Evolutionary conservation across 2,888 invertebrate genomes (phyloP).

Genomic region (Acronicta psi): DNA sequence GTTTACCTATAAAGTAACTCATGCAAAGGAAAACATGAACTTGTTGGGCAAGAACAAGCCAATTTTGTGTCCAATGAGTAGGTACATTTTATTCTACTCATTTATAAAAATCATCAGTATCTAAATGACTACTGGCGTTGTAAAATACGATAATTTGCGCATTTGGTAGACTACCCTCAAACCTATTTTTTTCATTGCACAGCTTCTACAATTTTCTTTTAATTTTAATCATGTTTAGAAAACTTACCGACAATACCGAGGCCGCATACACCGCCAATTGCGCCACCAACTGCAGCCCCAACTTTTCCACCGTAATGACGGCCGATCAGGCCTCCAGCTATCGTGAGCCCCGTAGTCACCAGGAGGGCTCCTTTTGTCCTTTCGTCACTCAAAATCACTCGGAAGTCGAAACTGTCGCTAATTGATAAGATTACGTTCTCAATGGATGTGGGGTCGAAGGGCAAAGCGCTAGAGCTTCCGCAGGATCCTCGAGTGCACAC

Average conservation of each 20-base stretch:
- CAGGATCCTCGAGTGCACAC: constrained; percentile 32
- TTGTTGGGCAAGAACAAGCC: too few species aligned
- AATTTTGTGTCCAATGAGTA: too few species aligned
- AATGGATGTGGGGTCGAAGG: constrained; percentile 72
- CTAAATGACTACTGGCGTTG: too few species aligned
- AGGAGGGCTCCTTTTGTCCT: constrained; percentile 68
- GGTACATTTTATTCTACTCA: too few species aligned
- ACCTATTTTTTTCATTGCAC: background rate
- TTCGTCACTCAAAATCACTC: constrained; percentile 70
- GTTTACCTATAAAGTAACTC: too few species aligned
- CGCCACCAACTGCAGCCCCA: constrained; percentile 80
- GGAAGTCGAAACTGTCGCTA: constrained; percentile 78
- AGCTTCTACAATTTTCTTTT: too few species aligned
- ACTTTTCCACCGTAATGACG: constrained; percentile 79
- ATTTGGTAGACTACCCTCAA: background rate
- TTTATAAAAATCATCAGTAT: too few species aligned
- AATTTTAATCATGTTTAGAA: too few species aligned
- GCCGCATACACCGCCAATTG: constrained; percentile 81
- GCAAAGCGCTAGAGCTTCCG: constrained; percentile 59
- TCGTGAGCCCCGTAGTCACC: constrained; percentile 75
- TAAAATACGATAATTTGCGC: background rate
- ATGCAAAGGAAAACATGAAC: too few species aligned
- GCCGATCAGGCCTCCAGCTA: constrained; percentile 80
- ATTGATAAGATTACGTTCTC: constrained; percentile 78
- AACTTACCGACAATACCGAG: constrained; percentile 79